Evolutionary conservation across 2,113 vertebrate species (phyloP), one percentile per base, ranked within the genome.

Genomic region (Brienomyrus brachyistius): DNA sequence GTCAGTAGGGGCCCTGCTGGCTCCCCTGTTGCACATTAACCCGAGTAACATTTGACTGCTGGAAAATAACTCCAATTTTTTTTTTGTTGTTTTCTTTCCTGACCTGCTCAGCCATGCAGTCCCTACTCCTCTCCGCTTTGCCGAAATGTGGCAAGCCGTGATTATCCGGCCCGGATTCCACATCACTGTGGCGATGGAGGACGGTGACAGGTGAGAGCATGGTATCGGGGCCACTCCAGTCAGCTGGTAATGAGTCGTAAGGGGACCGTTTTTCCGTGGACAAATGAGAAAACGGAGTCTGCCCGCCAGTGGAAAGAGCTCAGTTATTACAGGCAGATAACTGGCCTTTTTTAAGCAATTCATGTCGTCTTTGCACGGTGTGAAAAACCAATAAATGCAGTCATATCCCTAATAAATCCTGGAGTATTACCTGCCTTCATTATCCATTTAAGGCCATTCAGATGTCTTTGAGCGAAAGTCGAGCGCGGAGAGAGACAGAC

Each of bases 31-130:
- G 35, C 40, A 88, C 56, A 11, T 88, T 48, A 17, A 88, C 66
- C 4, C 4, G 47, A 35, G 54, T 80, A 51, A 21, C 35, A 52
- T 88, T 70, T 45, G 45, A 45, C 23, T 15, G 19, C 13, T 52
- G 43, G 50, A 27, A 84, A 54, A 31, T 56, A 19, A 62, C 54
- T 47, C 31, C 51, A 85, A 62, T 56, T 40, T 83, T 88, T 88
- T 31, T 17, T 90, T 59, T 11, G 62, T 59, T 88, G 84, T 47
- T 27, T 89, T 90, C 89, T 52, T 45, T 43, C 80, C 43, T 80
- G 74, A 59, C 56, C 47, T 50, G 47, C 43, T 45, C 56, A 52
- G 52, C 52, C 74, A 40, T 17, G 27, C 59, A 62, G 43, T 74
- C 43, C 40, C 23, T 45, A 27, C 52, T 48, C 47, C 47, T 27